Percentiles rank a stretch among this genome's conserved stretches.
phyloP scores from a whole-genome alignment of 2,888 invertebrate genomes.

The Dicyrtoma fusca region DNA sequence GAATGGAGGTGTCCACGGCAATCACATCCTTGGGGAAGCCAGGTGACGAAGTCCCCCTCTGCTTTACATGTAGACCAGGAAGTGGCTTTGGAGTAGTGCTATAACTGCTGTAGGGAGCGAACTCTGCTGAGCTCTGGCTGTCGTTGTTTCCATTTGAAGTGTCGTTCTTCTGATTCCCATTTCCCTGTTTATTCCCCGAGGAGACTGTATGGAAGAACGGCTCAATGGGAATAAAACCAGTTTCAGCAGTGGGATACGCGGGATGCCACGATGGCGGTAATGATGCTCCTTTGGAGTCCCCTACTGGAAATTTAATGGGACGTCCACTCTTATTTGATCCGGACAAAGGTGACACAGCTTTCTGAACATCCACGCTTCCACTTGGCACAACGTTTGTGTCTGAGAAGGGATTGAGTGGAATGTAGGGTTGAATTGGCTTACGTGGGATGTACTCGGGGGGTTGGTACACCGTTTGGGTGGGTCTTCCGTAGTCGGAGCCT shows the following conservation, averaged over 20 bases:
- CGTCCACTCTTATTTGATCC: constrained; percentile 6
- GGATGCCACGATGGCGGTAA: constrained; percentile 53
- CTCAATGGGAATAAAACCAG: constrained; percentile 56
- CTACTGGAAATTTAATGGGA: constrained; percentile 5
- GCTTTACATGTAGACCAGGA: neutral
- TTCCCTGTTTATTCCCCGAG: constrained; percentile 10
- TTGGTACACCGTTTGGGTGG: constrained; percentile 43
- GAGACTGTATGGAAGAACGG: constrained; percentile 53
- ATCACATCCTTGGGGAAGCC: constrained; percentile 41
- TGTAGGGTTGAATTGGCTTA: constrained; percentile 55
- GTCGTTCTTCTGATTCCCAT: constrained; percentile 4
- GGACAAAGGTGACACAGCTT: constrained; percentile 45
- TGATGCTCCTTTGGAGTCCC: constrained; percentile 32
- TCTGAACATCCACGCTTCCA: constrained; percentile 52
- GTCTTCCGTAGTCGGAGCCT: constrained; percentile 27
- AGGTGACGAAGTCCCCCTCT: constrained; percentile 7
- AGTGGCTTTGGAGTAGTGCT: constrained; percentile 16
- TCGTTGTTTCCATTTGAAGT: neutral
- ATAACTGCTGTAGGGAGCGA: neutral
- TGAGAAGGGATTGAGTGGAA: constrained; percentile 53
- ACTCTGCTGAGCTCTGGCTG: neutral
- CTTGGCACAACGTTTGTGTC: constrained; percentile 48
- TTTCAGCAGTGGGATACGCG: constrained; percentile 53
- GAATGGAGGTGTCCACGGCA: constrained; percentile 36
- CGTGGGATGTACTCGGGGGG: constrained; percentile 56